Evolutionary conservation across 1,140 invertebrate species (phyloP).

Genomic region (Drosophila ercepeae): DNA sequence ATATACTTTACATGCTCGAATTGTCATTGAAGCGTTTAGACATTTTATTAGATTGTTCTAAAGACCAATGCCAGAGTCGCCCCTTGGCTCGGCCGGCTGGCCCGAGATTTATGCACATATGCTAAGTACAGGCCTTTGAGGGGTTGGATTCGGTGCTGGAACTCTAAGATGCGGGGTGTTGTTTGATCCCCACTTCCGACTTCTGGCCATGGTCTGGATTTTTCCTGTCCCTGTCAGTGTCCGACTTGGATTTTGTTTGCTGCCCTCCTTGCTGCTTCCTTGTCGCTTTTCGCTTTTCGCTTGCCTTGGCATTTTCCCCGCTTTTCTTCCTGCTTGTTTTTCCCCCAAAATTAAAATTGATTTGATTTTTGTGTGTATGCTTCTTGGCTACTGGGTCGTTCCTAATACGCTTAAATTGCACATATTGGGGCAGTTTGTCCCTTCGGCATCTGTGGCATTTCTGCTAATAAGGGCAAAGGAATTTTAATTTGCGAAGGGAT

Average conservation of each 20-base stretch:
- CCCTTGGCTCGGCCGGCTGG: conserved; percentile 34
- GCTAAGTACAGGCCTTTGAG: conserved; percentile 68
- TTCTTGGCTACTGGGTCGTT: conserved; percentile 18
- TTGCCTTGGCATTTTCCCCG: conserved; percentile 66
- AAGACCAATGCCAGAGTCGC: conserved; percentile 56
- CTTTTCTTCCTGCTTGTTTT: conserved; percentile 56
- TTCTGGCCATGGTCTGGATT: conserved; percentile 22
- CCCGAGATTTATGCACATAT: conserved; percentile 78
- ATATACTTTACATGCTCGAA: conserved; percentile 76
- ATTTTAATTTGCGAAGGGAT: conserved; percentile 55
- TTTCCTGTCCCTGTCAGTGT: conserved; percentile 7
- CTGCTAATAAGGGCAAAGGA: conserved; percentile 57
- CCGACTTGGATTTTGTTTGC: conserved; percentile 13
- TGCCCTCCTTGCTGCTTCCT: too few species aligned
- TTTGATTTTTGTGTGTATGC: conserved; percentile 70
- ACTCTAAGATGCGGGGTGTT: conserved; percentile 52
- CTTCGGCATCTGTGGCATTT: conserved; percentile 52
- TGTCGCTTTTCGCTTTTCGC: conserved; percentile 53
- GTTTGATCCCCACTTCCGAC: conserved; percentile 24
- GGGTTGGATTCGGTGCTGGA: conserved; percentile 43
- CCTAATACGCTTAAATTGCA: conserved; percentile 64
- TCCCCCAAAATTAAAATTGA: conserved; percentile 78
- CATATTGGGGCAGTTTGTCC: conserved; percentile 43
- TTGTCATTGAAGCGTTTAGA: conserved; percentile 82
- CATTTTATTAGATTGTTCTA: conserved; percentile 79